Percentiles rank a stretch among this genome's conserved stretches.
Evolutionary conservation across 2,113 vertebrate species (phyloP).

Genomic region (Myanophis thanlyinensis): DNA sequence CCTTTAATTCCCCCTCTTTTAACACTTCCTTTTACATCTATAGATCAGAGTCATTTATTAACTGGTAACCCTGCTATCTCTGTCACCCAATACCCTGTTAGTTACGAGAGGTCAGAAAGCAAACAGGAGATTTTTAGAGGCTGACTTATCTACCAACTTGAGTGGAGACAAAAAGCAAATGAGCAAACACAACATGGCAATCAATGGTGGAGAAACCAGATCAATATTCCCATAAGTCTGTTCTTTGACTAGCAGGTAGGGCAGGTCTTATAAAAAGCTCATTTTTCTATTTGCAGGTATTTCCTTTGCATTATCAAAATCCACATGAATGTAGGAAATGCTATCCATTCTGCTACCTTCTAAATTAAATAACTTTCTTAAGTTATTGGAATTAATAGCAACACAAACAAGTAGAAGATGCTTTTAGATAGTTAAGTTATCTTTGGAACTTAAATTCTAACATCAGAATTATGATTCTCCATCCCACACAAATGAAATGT

Average conservation of each 20-base stretch:
- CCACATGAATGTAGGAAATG: not conserved
- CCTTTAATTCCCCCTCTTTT: not conserved
- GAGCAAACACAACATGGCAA: not conserved
- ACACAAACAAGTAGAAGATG: not conserved
- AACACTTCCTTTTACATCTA: not conserved
- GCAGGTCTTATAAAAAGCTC: not conserved
- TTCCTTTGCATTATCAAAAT: not conserved
- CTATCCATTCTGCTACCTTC: not conserved
- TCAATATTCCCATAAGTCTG: not conserved
- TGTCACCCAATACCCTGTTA: not conserved
- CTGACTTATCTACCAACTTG: slow-evolving; percentile 3
- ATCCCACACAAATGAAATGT: not conserved
- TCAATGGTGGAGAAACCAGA: not conserved
- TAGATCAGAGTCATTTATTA: slow-evolving; percentile 27
- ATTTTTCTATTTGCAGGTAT: not conserved
- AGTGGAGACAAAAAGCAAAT: slow-evolving; percentile 5
- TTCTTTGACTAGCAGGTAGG: not conserved
- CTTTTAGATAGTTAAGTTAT: no score
- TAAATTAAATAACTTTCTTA: not conserved
- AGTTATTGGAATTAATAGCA: not conserved
- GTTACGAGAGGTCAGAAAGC: not conserved
- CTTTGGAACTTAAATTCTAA: not conserved
- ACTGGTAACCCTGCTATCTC: not conserved
- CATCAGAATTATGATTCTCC: not conserved
- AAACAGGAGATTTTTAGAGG: slow-evolving; percentile 9